These are phyloP conservation scores for Ceratosolen solmsi DNA, from an alignment of 1,140 invertebrate species.

Conservation along the genomic window DNA sequence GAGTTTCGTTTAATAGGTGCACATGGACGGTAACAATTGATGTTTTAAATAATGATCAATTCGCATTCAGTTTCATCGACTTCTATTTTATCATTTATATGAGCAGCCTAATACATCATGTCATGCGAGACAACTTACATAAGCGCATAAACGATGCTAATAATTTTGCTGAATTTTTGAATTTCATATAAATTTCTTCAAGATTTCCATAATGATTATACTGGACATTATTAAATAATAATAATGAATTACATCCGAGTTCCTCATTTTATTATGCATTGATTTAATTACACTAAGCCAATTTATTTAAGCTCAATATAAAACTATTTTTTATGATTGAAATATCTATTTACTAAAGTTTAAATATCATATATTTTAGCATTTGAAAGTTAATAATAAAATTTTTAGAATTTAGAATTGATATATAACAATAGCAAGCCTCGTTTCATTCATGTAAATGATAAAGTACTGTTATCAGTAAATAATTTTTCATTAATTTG, in stretches of 20 bases:
- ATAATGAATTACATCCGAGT: neutral
- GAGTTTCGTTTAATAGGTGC: neutral
- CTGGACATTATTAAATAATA: neutral
- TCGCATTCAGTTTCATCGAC: neutral
- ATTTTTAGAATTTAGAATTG: too few species aligned
- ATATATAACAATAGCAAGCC: too few species aligned
- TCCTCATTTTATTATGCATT: neutral
- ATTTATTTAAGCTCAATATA: neutral
- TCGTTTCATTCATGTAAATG: neutral
- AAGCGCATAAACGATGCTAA: neutral
- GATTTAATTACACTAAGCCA: neutral
- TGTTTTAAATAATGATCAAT: slow-evolving; percentile 14
- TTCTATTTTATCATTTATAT: neutral
- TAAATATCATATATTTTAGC: too few species aligned
- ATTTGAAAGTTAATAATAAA: too few species aligned
- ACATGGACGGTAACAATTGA: neutral
- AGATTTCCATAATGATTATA: neutral
- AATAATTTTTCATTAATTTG: neutral
- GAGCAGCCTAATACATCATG: neutral
- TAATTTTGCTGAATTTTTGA: neutral
- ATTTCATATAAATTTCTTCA: neutral
- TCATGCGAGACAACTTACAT: neutral
- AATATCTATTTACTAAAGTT: too few species aligned
- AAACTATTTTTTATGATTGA: too few species aligned
- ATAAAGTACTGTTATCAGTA: neutral